These are phyloP conservation scores for Synergus umbraculus DNA, from an alignment of 2,888 invertebrate species.

Conservation along the genomic window DNA sequence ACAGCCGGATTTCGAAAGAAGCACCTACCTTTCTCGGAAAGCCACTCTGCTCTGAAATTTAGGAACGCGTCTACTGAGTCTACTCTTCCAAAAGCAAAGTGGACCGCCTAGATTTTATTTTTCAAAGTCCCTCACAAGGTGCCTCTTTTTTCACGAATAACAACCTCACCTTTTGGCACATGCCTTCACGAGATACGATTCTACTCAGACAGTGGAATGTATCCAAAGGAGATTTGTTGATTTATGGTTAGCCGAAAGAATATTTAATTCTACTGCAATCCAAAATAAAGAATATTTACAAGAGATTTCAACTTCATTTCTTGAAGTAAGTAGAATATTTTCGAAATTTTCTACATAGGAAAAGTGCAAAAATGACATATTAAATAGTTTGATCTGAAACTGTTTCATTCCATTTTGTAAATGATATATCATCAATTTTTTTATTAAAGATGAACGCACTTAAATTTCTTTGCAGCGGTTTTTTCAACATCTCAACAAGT, in stretches of 20 bases:
- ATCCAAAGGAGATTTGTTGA: conserved; percentile 7
- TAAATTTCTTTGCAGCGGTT: too few relatives aligned
- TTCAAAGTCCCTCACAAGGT: conserved; percentile 43
- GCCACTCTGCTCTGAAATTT: conserved; percentile 37
- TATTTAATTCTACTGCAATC: neutral
- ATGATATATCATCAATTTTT: too few relatives aligned
- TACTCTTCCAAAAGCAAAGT: conserved; percentile 36
- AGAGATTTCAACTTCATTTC: too few relatives aligned
- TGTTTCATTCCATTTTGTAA: too few relatives aligned
- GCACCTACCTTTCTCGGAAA: conserved; percentile 61
- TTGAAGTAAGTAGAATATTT: too few relatives aligned
- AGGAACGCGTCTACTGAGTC: conserved; percentile 29
- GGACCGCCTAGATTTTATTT: conserved; percentile 44
- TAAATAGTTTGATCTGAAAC: too few relatives aligned
- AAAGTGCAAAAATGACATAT: too few relatives aligned
- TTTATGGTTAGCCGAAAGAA: neutral
- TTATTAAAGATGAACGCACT: too few relatives aligned
- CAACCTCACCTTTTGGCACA: conserved; percentile 41
- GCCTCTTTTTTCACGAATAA: conserved; percentile 34
- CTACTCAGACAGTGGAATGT: conserved; percentile 9
- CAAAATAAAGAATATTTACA: too few relatives aligned
- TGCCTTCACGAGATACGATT: conserved; percentile 42
- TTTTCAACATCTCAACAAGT: too few relatives aligned
- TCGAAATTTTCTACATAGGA: too few relatives aligned
- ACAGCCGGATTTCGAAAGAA: conserved; percentile 64